Evolutionary conservation across 2,113 vertebrate genomes (phyloP).

Genomic region (Bungarus multicinctus): DNA sequence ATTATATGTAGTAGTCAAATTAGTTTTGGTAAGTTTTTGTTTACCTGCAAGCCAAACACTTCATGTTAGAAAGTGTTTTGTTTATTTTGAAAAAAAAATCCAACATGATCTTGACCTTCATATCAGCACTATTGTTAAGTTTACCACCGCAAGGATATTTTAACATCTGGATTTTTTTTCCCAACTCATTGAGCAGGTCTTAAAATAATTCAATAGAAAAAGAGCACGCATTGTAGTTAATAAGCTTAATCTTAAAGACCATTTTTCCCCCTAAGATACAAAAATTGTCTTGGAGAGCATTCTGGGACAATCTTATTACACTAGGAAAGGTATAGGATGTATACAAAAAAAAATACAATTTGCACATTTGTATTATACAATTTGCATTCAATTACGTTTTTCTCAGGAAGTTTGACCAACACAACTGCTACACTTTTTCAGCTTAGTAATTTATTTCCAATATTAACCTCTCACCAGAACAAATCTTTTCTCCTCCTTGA

Average conservation of each 20-base stretch:
- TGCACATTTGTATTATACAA: neutral
- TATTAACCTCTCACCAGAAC: neutral
- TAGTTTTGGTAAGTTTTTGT: conserved; percentile 55
- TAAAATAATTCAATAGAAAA: conserved; percentile 1
- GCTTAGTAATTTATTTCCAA: neutral
- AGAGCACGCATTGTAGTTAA: neutral
- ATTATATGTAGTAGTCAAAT: conserved; percentile 53
- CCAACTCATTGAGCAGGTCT: neutral
- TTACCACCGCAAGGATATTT: neutral
- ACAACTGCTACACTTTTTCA: neutral
- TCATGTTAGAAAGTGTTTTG: conserved; percentile 34
- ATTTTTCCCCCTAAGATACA: neutral
- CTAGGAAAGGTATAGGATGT: neutral
- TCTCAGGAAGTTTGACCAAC: neutral
- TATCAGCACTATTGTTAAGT: neutral
- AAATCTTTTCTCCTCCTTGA: neutral
- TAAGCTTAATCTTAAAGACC: neutral
- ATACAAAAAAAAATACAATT: neutral
- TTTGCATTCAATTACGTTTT: neutral
- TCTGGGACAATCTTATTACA: neutral
- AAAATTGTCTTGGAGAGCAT: neutral
- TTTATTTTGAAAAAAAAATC: conserved; percentile 33
- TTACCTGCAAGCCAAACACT: conserved; percentile 60
- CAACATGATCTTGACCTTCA: conserved; percentile 8
- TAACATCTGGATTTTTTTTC: neutral